phyloP scores from a whole-genome alignment of 2,797 vertebrate genomes.

The Xenops minutus region DNA sequence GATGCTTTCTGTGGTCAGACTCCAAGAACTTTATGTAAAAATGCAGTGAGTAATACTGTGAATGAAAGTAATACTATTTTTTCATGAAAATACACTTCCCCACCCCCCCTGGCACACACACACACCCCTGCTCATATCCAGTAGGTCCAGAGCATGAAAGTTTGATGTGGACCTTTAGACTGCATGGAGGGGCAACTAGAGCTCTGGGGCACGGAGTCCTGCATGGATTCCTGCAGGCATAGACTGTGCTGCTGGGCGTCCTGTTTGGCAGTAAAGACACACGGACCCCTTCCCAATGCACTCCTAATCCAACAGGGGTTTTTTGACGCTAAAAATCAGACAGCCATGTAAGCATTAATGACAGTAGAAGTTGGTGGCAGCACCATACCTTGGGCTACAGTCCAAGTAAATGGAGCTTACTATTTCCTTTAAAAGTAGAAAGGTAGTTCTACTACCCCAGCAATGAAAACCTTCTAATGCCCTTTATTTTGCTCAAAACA shows the following conservation, averaged over 20 bases:
- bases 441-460: neutral
- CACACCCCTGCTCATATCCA: neutral
- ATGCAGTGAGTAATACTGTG: neutral
- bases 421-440: neutral
- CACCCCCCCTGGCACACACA: too few relatives aligned
- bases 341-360: neutral
- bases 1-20: neutral
- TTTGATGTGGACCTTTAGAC: neutral
- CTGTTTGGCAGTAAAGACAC: neutral
- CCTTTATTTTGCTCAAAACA: neutral
- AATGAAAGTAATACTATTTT: neutral
- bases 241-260: neutral
- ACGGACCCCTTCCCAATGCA: neutral
- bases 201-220: neutral
- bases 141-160: neutral
- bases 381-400: neutral
- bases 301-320: neutral
- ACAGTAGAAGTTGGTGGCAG: neutral
- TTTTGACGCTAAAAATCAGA: neutral
- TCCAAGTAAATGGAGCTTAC: neutral
- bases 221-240: neutral
- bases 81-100: neutral
- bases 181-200: fast-evolving
- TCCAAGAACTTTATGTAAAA: neutral
- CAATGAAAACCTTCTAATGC: neutral